These are phyloP conservation scores for Pseudoatta argentina DNA, from an alignment of 1,140 invertebrate genomes.

Conservation along the genomic window DNA sequence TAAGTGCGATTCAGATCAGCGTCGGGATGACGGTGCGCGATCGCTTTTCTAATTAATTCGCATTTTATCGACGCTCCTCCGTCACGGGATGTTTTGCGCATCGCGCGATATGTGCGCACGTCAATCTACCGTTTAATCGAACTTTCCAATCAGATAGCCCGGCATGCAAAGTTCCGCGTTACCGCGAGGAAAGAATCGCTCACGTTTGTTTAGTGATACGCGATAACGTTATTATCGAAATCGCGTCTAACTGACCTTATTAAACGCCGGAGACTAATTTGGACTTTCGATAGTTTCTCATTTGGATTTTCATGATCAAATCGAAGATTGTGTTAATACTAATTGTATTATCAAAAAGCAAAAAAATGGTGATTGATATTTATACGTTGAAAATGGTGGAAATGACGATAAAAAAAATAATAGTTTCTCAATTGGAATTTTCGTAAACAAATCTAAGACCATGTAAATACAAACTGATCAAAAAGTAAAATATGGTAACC, in stretches of 20 bases:
- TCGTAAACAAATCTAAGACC: not conserved
- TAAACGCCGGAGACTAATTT: not conserved
- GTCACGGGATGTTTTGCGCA: conserved; percentile 70
- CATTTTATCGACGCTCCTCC: conserved; percentile 62
- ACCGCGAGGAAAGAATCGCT: conserved; percentile 24
- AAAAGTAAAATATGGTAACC: not conserved
- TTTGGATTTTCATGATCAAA: not conserved
- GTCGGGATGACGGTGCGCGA: conserved; percentile 32
- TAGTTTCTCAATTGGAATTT: not conserved
- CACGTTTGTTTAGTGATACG: conserved; percentile 32
- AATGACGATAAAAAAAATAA: not conserved
- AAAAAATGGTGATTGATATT: not conserved
- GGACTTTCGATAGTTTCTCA: not conserved
- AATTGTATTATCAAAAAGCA: not conserved
- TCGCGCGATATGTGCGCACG: conserved; percentile 23
- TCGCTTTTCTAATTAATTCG: conserved; percentile 70
- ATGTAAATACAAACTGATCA: not conserved
- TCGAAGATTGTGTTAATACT: not conserved
- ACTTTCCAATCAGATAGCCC: conserved; percentile 69
- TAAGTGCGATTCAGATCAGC: conserved; percentile 65
- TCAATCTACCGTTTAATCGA: conserved; percentile 56
- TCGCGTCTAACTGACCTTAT: conserved; percentile 11
- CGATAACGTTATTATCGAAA: conserved; percentile 47
- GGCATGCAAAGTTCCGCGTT: conserved; percentile 27
- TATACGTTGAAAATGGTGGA: not conserved